A percentile compares a stretch with the other conserved stretches of the same genome.
Evolutionary conservation across 2,113 vertebrate genomes (phyloP).

Genomic region (Equus przewalskii): DNA sequence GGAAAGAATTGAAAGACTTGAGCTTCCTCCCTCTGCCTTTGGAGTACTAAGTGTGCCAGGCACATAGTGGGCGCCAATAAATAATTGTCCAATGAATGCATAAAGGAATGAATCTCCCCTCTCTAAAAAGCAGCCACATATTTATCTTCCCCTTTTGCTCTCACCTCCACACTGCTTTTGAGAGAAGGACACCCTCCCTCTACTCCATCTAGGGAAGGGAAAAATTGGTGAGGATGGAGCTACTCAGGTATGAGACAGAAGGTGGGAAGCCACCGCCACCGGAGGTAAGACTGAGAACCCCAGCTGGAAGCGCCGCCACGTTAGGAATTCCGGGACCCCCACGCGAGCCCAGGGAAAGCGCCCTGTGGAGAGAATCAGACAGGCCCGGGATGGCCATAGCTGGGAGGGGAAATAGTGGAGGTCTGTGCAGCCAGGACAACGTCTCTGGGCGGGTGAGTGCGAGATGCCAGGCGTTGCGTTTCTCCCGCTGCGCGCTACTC

Average conservation of each 20-base stretch:
- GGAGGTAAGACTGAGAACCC: not conserved
- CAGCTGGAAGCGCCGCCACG: not conserved
- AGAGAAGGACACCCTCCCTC: not conserved
- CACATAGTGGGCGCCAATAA: not conserved
- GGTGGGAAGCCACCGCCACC: too few species aligned
- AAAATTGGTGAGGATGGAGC: not conserved
- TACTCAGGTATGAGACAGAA: not conserved
- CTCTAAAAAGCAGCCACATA: not conserved
- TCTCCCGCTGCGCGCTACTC: not conserved
- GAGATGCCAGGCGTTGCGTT: fast-evolving
- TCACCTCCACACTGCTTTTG: not conserved
- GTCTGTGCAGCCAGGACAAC: fast-evolving
- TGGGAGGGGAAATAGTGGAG: fast-evolving
- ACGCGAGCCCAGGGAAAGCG: not conserved
- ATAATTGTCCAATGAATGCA: not conserved
- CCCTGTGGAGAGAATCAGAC: not conserved
- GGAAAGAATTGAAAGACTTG: not conserved
- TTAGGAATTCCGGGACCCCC: not conserved
- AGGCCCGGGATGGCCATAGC: fast-evolving
- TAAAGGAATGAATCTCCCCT: not conserved
- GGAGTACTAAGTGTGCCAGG: not conserved
- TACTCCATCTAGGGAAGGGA: not conserved
- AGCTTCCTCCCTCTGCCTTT: not conserved
- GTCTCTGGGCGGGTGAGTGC: fast-evolving
- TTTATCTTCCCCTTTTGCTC: not conserved